Evolutionary conservation across 2,888 invertebrate species (phyloP), one percentile per base, ranked within the genome.

Genomic region (Tholera decimalis): DNA sequence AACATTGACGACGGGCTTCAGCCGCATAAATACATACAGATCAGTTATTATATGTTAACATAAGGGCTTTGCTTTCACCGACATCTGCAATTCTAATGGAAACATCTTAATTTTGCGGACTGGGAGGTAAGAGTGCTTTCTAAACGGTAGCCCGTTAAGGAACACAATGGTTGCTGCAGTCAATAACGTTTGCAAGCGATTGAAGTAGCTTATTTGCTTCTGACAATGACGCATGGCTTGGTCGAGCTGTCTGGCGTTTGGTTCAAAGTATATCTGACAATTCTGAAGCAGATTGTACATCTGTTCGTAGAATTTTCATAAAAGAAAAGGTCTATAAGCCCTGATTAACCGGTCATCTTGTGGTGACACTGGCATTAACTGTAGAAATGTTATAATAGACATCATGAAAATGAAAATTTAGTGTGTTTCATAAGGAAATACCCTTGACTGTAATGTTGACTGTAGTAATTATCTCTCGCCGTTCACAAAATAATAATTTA

Each of bases 21-120:
- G 44, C 43, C 15, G 77, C 75, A 81, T 82, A 77, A 66, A 81
- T 81, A 66, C 82, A 81, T 81, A 75, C n/a, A n/a, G 39, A 81
- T 41, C 54, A 82, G 70, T 64, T 74, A 81, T 81, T 82, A 80
- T 82, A 82, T 81, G 83, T 62, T 53, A 75, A 66, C 50, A 46
- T 35, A 66, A 76, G 77, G 82, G 71, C 68, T 69, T 57, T 63
- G 64, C 82, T 82, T 83, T 83, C 83, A 57, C 63, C 60, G 62
- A 26, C 44, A 82, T 82, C 69, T 64, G 79, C 81, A 81, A 80
- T 77, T 79, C 54, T 82, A 83, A 83, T 80, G 56, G 30, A 39
- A 56, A 67, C 77, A 79, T 79, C 79, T 82, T 71, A 80, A 78
- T 80, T 76, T 65, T 50, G 50, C 77, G 30, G 54, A 46, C 39